A percentile compares a stretch with the other conserved stretches of the same genome.
These are phyloP conservation scores for Bergia puertoricense DNA, from an alignment of 92 coral and sea anemone species.

Conservation along the genomic window DNA sequence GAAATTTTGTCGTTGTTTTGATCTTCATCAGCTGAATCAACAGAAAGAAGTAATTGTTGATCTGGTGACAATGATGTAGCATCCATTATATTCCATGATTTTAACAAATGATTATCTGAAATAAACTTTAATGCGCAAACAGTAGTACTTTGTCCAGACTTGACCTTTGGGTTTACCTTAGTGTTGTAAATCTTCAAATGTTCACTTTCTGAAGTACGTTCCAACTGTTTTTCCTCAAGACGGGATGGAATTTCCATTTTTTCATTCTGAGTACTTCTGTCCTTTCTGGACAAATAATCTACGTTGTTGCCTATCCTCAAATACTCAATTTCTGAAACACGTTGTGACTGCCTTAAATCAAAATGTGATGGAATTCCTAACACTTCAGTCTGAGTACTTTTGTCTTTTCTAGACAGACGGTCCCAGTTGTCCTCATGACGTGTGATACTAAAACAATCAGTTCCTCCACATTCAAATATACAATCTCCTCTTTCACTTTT, in stretches of 20 bases:
- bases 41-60: background rate
- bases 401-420: too few species aligned
- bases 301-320: background rate
- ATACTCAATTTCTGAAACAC: background rate
- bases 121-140: too few species aligned
- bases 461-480: background rate
- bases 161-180: background rate
- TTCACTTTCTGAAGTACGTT: background rate
- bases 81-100: background rate
- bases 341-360: background rate
- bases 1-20: background rate
- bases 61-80: background rate
- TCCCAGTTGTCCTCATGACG: background rate
- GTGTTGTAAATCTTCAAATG: background rate
- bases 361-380: background rate
- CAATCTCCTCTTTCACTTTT: background rate
- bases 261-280: background rate
- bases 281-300: background rate
- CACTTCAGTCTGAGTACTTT: conserved; percentile 2
- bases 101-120: background rate
- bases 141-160: background rate
- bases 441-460: background rate
- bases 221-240: background rate
- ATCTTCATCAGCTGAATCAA: background rate
- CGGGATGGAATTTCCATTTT: background rate